Conservation (phyloP, 1,140 invertebrate genomes). For the Portunus trituberculatus region DNA sequence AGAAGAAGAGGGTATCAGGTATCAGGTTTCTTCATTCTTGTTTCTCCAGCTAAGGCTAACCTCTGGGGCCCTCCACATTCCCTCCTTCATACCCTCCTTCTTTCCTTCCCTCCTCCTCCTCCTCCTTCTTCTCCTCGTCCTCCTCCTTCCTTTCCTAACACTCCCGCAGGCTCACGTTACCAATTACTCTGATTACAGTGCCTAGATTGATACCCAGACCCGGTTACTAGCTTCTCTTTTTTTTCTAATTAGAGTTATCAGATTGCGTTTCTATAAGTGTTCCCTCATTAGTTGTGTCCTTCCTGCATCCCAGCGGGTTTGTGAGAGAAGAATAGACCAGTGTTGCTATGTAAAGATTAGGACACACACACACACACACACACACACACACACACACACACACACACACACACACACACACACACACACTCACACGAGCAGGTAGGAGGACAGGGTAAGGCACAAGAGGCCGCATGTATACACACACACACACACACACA, state of each 20-base stretch:
- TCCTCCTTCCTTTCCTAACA: not conserved
- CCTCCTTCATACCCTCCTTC: not conserved
- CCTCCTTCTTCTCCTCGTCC: not conserved
- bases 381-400: too few species aligned
- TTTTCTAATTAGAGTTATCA: not conserved
- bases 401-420: too few species aligned
- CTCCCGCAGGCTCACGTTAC: not conserved
- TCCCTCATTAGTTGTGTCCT: not conserved
- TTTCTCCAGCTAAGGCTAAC: not conserved
- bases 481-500: too few species aligned
- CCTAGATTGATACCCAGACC: not conserved
- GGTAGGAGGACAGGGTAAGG: too few species aligned
- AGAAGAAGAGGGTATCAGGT: not conserved
- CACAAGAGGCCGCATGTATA: too few species aligned
- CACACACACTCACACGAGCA: too few species aligned
- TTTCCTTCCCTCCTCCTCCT: not conserved
- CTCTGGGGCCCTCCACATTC: not conserved
- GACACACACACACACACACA: too few species aligned
- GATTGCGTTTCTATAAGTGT: not conserved
- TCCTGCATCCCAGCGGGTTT: not conserved
- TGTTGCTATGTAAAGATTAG: too few species aligned
- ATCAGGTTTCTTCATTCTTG: slow-evolving; percentile 8
- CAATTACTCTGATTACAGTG: slow-evolving; percentile 14
- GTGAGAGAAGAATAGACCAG: too few species aligned
- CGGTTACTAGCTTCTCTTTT: not conserved